Evolutionary conservation across 1,140 invertebrate genomes (phyloP).

Genomic region (Cheumatopsyche charites): DNA sequence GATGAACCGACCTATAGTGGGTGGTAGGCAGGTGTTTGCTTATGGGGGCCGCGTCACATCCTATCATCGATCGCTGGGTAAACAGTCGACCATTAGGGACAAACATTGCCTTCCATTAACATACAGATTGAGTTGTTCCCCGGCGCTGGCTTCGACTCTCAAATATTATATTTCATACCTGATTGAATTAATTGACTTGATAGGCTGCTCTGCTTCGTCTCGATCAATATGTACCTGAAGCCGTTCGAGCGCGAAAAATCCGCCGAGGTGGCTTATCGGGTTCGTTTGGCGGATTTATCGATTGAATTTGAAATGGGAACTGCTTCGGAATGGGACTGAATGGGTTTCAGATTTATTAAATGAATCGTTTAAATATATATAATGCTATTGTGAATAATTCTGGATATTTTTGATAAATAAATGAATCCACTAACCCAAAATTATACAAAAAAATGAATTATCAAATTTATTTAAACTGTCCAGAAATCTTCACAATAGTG

Average conservation of each 20-base stretch:
- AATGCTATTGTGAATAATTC: too few species aligned
- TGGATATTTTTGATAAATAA: too few species aligned
- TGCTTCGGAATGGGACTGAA: too few species aligned
- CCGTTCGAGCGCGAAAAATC: constrained; percentile 15
- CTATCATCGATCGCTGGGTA: constrained; percentile 41
- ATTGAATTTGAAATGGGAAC: too few species aligned
- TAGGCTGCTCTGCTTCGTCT: constrained; percentile 12
- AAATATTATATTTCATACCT: constrained; percentile 46
- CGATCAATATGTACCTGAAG: constrained; percentile 12
- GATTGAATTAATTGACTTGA: constrained; percentile 39
- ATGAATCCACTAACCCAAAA: too few species aligned
- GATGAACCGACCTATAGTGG: neutral
- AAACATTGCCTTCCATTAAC: constrained; percentile 47
- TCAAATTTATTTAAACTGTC: too few species aligned
- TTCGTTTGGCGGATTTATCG: constrained; percentile 14
- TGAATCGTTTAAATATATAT: too few species aligned
- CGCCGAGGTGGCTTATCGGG: constrained; percentile 1
- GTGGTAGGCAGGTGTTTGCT: constrained; percentile 39
- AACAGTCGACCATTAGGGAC: constrained; percentile 46
- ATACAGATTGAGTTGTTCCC: constrained; percentile 48
- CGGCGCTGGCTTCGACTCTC: constrained; percentile 27
- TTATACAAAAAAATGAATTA: too few species aligned
- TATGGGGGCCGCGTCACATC: constrained; percentile 35
- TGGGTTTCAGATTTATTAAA: too few species aligned
- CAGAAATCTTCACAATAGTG: too few species aligned